Base-by-base conservation (phyloP, 2,888 invertebrate genomes). In the Agriopis marginaria region DNA sequence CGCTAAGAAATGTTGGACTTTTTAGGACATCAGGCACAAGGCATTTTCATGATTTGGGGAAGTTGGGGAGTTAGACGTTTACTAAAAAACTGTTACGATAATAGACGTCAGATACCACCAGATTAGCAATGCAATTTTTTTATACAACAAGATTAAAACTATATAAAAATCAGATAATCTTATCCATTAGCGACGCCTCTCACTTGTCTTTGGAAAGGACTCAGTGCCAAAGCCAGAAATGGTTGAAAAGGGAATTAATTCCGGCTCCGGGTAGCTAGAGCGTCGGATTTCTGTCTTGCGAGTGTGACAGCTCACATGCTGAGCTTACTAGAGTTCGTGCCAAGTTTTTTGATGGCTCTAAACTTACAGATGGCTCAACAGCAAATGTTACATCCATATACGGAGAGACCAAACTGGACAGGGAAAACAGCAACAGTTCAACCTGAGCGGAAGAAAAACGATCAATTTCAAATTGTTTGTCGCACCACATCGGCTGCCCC, bases 271-370 rank as follows among this genome's bases (percentile, higher is more conserved):
- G 23, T 47, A n/a, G 50, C 58, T 17, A 51, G 56, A 56, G 50
- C 63, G 47, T 51, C 45, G 59, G 63, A 51, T 53, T 59, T 50
- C 61, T 63, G 68, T 68, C 68, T 63, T 63, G 39, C 42, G 49
- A 44, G 54, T 60, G 68, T 63, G 68, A 60, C 68, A 68, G 63
- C 49, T 54, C 51, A 45, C 69, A 65, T 61, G 61, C 65, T 11
- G 23, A 56, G 39, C 50, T 69, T 58, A 50, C 47, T n/a, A 45
- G 7, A 58, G 7, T 58, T 45, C 58, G 32, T 8, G 45, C 10
- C 45, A 7, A n/a, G 10, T 6, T 58, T 45, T 45, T 12, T 23
- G 45, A 12, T 12, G 12, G 58, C n/a, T 58, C 14, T n/a, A 23
- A 39, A n/a, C 6, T 11, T 12, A 54, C 39, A 39, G 39, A 39